These are phyloP conservation scores for Eubucco bourcierii DNA, from an alignment of 2,113 vertebrate species.

Conservation along the genomic window DNA sequence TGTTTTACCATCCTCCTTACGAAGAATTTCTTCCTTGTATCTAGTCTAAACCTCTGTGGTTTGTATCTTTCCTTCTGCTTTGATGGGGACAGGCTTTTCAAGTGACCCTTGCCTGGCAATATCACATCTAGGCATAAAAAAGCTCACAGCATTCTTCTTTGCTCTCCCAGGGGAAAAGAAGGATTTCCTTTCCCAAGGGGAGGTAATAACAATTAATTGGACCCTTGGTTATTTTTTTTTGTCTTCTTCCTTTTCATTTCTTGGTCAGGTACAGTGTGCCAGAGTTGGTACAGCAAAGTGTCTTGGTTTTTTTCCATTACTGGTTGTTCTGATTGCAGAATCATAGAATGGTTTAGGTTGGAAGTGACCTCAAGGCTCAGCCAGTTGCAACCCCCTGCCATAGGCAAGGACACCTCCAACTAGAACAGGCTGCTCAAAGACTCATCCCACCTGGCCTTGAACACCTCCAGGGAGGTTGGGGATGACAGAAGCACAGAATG, in stretches of 20 bases:
- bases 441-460: no score
- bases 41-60: no score
- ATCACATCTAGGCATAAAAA: neutral
- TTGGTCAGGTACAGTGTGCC: neutral
- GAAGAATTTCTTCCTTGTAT: no score
- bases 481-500: no score
- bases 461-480: no score
- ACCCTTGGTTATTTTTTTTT: neutral
- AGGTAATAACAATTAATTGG: neutral
- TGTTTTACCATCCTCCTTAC: neutral
- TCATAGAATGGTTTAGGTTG: no score
- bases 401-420: no score
- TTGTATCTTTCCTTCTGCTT: no score
- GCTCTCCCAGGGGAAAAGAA: neutral
- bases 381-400: no score
- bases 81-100: neutral
- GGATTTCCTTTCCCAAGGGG: neutral
- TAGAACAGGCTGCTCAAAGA: no score
- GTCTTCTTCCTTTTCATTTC: neutral
- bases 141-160: neutral
- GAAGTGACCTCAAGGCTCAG: no score
- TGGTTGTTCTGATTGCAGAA: neutral
- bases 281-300: neutral
- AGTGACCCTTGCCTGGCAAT: neutral
- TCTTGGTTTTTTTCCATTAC: neutral